Evolutionary conservation across 1,140 invertebrate species (phyloP), one percentile per base, ranked within the genome.

Genomic region (Saccostrea glomerata): DNA sequence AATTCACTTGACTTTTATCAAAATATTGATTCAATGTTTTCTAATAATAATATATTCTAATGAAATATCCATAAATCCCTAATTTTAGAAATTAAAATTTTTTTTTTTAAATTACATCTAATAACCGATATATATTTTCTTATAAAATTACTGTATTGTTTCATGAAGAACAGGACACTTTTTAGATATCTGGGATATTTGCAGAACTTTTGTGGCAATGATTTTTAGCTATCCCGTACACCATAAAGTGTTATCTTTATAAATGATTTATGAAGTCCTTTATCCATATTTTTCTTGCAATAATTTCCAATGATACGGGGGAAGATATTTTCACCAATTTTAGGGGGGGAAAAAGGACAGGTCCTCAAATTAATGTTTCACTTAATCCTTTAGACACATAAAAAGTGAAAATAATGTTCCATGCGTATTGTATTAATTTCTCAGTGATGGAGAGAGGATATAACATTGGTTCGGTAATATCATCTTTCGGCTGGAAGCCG

Each of bases 351-450:
- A 73, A 73, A 73, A 25, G 70, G 70, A 73, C 13, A 30, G 23
- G 70, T 30, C 25, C 70, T 73, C 70, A 73, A 73, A 73, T 73
- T 73, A 73, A 73, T 73, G 70, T 73, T 73, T 73, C 70, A 73
- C 70, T 25, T 73, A 73, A 73, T 73, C 70, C 70, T 73, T 23
- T 73, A 13, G 23, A 30, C 70, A 73, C 70, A 73, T 73, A 25
- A 73, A 73, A 73, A 73, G 25, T 73, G 30, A 36, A 36, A 73
- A 73, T 73, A 73, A 73, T 73, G 70, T 73, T 73, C 70, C 70
- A 30, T 73, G 11, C 23, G 23, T 3, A 11, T 73, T 73, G n/a
- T 36, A 73, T 73, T 73, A 25, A 73, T 73, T 73, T 13, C 70
- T 73, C 11, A 15, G 70, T 17, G 23, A 13, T 36, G 70, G 70